Percentiles rank a stretch among this genome's conserved stretches.
Conservation (phyloP, 2,797 vertebrate species). For the Dallia pectoralis region DNA sequence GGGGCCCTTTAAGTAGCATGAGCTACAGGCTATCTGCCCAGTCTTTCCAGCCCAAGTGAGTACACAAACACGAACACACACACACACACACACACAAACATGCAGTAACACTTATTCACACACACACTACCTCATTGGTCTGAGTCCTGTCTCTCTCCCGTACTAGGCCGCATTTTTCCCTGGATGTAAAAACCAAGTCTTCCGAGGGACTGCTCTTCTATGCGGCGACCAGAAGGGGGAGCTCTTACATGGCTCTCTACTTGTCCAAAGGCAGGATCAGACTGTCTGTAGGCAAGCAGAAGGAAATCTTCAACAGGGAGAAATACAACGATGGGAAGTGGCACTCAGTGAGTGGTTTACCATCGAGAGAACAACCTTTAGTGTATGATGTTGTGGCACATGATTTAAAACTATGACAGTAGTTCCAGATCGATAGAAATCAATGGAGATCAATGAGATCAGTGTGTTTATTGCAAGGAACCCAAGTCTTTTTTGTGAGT, state of each 20-base stretch:
- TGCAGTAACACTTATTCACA: neutral
- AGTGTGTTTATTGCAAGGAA: neutral
- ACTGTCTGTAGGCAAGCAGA: slow-evolving; percentile 75
- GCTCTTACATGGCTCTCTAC: slow-evolving; percentile 80
- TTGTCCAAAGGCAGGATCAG: slow-evolving; percentile 85
- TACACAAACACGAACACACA: neutral
- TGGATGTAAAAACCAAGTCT: slow-evolving; percentile 81
- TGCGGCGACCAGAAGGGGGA: slow-evolving; percentile 66
- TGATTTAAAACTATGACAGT: neutral
- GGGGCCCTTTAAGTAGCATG: slow-evolving; percentile 75
- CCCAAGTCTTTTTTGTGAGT: neutral
- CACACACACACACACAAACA: neutral
- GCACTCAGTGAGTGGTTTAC: slow-evolving; percentile 84
- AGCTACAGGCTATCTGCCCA: slow-evolving; percentile 74
- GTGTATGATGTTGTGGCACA: neutral
- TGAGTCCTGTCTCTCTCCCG: slow-evolving; percentile 9
- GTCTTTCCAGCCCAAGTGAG: slow-evolving; percentile 77
- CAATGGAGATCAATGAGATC: neutral
- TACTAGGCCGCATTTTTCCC: slow-evolving; percentile 85
- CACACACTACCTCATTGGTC: neutral
- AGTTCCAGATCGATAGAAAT: neutral
- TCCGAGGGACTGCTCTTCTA: slow-evolving; percentile 84
- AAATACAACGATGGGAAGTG: slow-evolving; percentile 89
- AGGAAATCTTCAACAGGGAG: slow-evolving; percentile 82
- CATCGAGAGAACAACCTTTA: neutral